Evolutionary conservation across 2,113 vertebrate genomes (phyloP).

Genomic region (Cromileptes altivelis): DNA sequence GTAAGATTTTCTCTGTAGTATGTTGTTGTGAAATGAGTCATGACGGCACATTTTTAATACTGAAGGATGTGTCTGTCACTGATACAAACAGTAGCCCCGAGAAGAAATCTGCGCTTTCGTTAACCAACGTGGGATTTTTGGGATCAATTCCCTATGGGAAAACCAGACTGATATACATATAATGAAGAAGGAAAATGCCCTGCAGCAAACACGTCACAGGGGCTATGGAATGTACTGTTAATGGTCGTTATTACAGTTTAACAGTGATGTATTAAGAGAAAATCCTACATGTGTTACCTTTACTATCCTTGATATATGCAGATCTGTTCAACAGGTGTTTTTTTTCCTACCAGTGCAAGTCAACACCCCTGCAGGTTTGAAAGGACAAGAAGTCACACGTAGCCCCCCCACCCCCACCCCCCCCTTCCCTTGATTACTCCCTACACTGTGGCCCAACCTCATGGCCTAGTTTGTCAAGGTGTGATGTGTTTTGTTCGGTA

Average conservation of each 20-base stretch:
- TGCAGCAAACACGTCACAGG: slow-evolving; percentile 66
- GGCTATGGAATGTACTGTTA: slow-evolving; percentile 76
- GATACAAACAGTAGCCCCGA: slow-evolving; percentile 61
- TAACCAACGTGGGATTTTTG: slow-evolving; percentile 22
- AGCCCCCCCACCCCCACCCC: slow-evolving; percentile 51
- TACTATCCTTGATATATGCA: slow-evolving; percentile 99
- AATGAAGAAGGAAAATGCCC: slow-evolving; percentile 49
- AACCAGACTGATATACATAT: slow-evolving; percentile 27
- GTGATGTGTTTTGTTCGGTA: slow-evolving; percentile 83
- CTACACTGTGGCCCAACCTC: slow-evolving; percentile 85
- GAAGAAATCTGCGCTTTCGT: slow-evolving; percentile 37
- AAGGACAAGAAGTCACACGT: slow-evolving; percentile 92
- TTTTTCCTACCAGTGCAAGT: slow-evolving; percentile 93
- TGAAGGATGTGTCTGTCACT: slow-evolving; percentile 44
- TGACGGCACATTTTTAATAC: slow-evolving; percentile 49
- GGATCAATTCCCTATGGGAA: slow-evolving; percentile 75
- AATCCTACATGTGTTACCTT: slow-evolving; percentile 77
- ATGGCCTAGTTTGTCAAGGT: slow-evolving; percentile 91
- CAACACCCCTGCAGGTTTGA: slow-evolving; percentile 97
- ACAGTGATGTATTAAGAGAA: slow-evolving; percentile 59
- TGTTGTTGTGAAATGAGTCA: slow-evolving; percentile 45
- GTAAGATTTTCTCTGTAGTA: slow-evolving; percentile 73
- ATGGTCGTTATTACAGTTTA: slow-evolving; percentile 44
- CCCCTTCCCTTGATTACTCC: slow-evolving; percentile 33
- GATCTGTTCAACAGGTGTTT: slow-evolving; percentile 98